phyloP scores from a whole-genome alignment of 2,797 vertebrate genomes.

The Tangara arthus region DNA sequence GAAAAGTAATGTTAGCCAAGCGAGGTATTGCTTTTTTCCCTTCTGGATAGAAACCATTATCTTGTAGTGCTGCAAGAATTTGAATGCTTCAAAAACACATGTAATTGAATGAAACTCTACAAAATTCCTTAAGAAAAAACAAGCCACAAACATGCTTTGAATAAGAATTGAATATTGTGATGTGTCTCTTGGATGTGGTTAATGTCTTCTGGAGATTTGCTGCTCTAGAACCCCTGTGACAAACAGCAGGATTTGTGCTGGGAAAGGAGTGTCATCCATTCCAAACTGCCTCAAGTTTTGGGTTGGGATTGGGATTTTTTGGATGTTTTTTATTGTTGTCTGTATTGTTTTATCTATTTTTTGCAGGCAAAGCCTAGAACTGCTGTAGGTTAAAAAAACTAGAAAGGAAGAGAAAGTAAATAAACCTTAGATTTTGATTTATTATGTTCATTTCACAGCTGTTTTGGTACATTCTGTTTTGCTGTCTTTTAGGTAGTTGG shows the following conservation, averaged over 20 bases:
- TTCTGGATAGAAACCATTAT: background rate
- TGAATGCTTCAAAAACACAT: background rate
- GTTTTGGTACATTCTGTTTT: background rate
- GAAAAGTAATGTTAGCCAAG: background rate
- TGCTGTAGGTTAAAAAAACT: background rate
- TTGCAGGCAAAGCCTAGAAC: background rate
- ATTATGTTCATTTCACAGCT: slow-evolving; percentile 16
- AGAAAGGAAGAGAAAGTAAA: background rate
- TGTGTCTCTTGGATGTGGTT: slow-evolving; percentile 30
- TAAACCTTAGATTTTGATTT: slow-evolving; percentile 27
- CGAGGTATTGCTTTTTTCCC: background rate
- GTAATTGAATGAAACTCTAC: slow-evolving; percentile 26
- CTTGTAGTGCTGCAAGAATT: background rate
- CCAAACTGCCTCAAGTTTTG: background rate
- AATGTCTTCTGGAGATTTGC: slow-evolving; percentile 9
- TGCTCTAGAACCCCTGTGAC: background rate
- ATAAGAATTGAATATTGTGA: slow-evolving; percentile 6
- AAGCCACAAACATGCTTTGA: background rate
- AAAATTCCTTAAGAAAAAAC: background rate
- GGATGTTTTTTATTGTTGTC: background rate
- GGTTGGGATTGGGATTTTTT: background rate
- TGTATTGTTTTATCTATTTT: background rate
- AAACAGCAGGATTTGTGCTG: slow-evolving; percentile 15
- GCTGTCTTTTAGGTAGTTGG: slow-evolving; percentile 20
- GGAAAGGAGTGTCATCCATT: background rate